Percentiles rank a stretch among this genome's conserved stretches.
phyloP scores from a whole-genome alignment of 2,888 invertebrate species.

The Euzetes globulus region DNA sequence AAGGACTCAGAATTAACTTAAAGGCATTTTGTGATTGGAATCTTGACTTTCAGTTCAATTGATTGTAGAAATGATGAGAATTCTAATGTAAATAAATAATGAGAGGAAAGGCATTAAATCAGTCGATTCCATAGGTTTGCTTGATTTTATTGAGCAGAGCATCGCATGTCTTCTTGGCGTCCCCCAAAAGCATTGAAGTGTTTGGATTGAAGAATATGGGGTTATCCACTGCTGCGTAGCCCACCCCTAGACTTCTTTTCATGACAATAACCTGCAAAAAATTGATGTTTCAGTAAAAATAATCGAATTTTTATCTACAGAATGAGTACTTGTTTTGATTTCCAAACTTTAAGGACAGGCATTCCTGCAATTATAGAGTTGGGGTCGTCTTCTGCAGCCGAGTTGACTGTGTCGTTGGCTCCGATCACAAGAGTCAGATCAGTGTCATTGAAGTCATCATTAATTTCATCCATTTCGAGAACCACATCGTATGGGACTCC shows the following conservation, averaged over 20 bases:
- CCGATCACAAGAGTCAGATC: conserved; percentile 78
- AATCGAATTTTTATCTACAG: neutral
- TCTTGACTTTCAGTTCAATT: neutral
- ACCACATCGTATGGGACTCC: conserved; percentile 84
- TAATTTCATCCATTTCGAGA: conserved; percentile 85
- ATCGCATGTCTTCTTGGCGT: conserved; percentile 85
- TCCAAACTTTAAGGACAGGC: conserved; percentile 84
- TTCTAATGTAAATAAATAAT: neutral
- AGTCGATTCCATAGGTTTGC: conserved; percentile 46
- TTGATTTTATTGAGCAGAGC: conserved; percentile 63
- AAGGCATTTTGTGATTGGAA: neutral
- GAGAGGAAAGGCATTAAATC: neutral
- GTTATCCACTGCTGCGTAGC: conserved; percentile 86
- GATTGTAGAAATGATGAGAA: neutral
- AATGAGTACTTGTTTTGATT: conserved; percentile 58
- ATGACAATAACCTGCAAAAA: conserved; percentile 67
- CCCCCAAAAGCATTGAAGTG: conserved; percentile 73
- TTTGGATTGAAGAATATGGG: conserved; percentile 85
- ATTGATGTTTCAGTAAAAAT: neutral
- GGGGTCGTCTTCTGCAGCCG: conserved; percentile 81
- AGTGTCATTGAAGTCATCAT: conserved; percentile 73
- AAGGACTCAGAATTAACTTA: no score
- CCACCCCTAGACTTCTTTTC: conserved; percentile 77
- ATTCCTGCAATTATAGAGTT: conserved; percentile 85
- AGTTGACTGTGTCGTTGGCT: conserved; percentile 85